phyloP scores from a whole-genome alignment of 2,888 invertebrate genomes.

The Halocaridina rubra region DNA sequence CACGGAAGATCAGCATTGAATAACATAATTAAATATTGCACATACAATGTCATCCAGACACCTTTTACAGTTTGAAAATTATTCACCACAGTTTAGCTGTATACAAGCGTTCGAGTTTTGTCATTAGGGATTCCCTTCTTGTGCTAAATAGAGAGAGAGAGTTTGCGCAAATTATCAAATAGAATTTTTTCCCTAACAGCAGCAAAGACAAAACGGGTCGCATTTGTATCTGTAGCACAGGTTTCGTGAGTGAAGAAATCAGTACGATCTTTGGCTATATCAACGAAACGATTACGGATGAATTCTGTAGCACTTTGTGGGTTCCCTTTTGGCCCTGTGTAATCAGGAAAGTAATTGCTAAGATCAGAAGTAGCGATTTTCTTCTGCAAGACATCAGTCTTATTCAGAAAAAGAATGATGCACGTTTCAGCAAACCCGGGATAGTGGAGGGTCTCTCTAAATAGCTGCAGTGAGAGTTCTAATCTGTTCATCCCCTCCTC shows the following conservation, averaged over 20 bases:
- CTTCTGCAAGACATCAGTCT: conserved; percentile 57
- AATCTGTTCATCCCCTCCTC: conserved; percentile 62
- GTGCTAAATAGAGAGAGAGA: neutral
- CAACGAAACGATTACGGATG: conserved; percentile 55
- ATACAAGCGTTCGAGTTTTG: no score
- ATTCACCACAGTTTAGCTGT: no score
- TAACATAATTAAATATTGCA: no score
- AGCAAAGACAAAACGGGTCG: conserved; percentile 60
- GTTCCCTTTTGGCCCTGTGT: conserved; percentile 50
- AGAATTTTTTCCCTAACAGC: conserved; percentile 62
- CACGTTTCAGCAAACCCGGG: conserved; percentile 51
- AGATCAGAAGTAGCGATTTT: conserved; percentile 55
- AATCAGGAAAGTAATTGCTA: conserved; percentile 58
- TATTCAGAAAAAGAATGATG: conserved; percentile 61
- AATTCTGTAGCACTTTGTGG: conserved; percentile 49
- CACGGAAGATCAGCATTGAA: no score
- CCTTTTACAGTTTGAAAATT: no score
- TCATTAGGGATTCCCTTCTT: no score
- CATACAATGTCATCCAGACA: no score
- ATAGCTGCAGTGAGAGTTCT: conserved; percentile 56
- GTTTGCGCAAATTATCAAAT: conserved; percentile 31
- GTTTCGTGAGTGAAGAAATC: conserved; percentile 59
- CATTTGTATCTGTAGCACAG: conserved; percentile 63
- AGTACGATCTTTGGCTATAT: conserved; percentile 24
- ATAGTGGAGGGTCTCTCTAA: conserved; percentile 53